Base-by-base conservation (phyloP, 2,797 vertebrate species). In the Chromobotia macracanthus region DNA sequence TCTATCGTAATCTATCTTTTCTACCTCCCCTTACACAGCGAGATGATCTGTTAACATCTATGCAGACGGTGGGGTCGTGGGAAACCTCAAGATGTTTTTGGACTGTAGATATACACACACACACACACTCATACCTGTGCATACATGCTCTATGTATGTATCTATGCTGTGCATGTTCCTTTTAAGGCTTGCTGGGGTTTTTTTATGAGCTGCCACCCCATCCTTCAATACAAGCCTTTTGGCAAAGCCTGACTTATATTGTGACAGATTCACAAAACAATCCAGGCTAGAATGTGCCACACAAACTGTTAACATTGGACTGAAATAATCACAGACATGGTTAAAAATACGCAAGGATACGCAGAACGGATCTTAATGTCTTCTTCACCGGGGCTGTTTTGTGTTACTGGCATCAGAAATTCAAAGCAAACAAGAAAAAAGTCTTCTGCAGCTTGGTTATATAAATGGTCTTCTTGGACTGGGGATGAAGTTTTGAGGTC, bases 1-100 rank as follows among this genome's bases (percentile, higher is more conserved):
- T 77, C 79, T 68, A 86, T 85, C 82, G 86, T 89, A 88, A 88
- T 88, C 90, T 67, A 44, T 63, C 76, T 83, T 88, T 75, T 67
- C 83, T 84, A 82, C 83, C 79, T 75, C 79, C 72, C 72, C 51
- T 73, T 58, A 58, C 72, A 63, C 28, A 60, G 65, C 19, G 25
- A 64, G 68, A 68, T 79, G 61, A 79, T 78, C 76, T 75, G 70
- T 77, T 79, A 78, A 75, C 76, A 73, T 82, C 77, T 55, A 11
- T 55, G 70, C 7, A 2, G 63, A 78, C 21, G n/a, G 44, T 35
- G 48, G 50, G 80, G 80, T 78, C 80, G 31, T 71, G 80, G 80
- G 75, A 82, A 82, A 66, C 48, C 35, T 67, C 9, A 6, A 38
- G 72, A 72, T 70, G 61, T 25, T 75, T 66, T 31, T 65, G 44